Evolutionary conservation across 2,113 vertebrate genomes (phyloP).

Genomic region (Columbina picui): DNA sequence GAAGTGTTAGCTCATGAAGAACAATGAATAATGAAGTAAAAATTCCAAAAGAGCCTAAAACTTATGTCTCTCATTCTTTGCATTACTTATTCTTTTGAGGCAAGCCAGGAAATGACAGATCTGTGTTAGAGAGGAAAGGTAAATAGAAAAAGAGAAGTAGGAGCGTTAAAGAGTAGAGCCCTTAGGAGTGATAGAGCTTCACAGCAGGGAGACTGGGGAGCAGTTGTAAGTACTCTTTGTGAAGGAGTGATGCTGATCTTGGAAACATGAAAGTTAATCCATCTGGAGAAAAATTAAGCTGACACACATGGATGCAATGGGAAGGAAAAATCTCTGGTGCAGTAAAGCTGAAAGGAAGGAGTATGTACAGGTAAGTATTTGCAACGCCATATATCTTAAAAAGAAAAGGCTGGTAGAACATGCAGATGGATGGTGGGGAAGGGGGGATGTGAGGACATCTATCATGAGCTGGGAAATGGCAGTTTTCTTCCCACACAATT

Average conservation of each 20-base stretch:
- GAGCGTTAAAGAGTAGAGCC: background rate
- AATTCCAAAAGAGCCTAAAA: background rate
- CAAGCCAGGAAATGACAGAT: background rate
- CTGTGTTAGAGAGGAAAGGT: background rate
- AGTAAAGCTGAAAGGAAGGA: background rate
- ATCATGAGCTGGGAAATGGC: background rate
- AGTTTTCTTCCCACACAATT: background rate
- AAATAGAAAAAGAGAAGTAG: background rate
- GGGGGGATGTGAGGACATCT: background rate
- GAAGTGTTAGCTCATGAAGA: background rate
- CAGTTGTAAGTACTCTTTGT: background rate
- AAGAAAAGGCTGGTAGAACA: background rate
- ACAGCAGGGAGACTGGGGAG: background rate
- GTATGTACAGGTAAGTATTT: background rate
- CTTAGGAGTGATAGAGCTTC: background rate
- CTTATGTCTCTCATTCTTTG: background rate
- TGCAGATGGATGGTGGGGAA: background rate
- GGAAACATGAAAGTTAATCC: background rate
- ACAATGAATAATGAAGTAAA: background rate
- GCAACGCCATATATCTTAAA: background rate
- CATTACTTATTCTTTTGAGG: background rate
- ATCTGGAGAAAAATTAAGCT: background rate
- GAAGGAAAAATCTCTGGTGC: background rate
- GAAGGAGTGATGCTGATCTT: background rate
- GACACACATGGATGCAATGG: background rate